Percentiles rank a stretch among this genome's conserved stretches.
Evolutionary conservation across 2,888 invertebrate genomes (phyloP).

Genomic region (Agrochola macilenta): DNA sequence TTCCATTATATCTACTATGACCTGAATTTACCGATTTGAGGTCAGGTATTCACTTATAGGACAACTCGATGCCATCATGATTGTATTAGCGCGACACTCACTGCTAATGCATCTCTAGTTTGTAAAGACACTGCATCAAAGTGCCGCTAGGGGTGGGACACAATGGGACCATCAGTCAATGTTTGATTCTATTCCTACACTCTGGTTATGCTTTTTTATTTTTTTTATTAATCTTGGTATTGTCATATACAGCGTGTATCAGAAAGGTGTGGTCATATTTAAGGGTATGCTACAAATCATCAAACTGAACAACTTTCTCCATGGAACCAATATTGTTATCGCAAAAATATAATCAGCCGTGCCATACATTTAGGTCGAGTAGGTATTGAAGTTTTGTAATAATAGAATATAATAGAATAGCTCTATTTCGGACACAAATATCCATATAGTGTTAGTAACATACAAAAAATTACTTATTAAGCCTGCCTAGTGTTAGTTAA

Average conservation of each 20-base stretch:
- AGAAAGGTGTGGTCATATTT: background rate
- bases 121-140: slow-evolving; percentile 50
- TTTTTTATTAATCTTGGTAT: background rate
- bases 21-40: slow-evolving; percentile 32
- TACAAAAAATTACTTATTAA: too few species aligned
- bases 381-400: background rate
- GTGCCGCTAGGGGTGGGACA: slow-evolving; percentile 33
- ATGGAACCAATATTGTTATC: background rate
- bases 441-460: too few species aligned
- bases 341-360: background rate
- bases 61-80: slow-evolving; percentile 62
- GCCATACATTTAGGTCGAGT: background rate
- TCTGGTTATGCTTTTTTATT: background rate
- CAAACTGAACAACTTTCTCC: background rate
- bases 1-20: background rate
- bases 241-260: background rate
- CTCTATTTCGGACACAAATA: too few species aligned
- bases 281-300: background rate
- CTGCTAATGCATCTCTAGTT: slow-evolving; percentile 72
- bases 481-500: too few species aligned
- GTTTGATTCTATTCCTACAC: too few species aligned
- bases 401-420: too few species aligned
- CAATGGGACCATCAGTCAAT: background rate
- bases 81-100: slow-evolving; percentile 73
- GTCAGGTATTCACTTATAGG: slow-evolving; percentile 60